A percentile compares a stretch with the other conserved stretches of the same genome.
phyloP scores from a whole-genome alignment of 2,113 vertebrate species.

The Poeciliopsis turrubarensis region DNA sequence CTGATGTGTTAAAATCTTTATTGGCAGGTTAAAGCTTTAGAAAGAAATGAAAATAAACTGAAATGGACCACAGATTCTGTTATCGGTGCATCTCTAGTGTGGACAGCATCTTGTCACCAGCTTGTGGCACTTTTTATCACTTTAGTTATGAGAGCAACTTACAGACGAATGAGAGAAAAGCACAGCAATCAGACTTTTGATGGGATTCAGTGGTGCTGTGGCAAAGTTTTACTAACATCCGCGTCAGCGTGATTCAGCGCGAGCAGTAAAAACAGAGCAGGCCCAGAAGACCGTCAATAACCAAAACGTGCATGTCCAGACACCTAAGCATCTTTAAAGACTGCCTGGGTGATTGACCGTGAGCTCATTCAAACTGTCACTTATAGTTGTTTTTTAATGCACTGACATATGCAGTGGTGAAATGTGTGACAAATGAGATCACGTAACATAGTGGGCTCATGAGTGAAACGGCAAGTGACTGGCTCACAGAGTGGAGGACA shows the following conservation, averaged over 20 bases:
- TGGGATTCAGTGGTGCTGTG: too few species aligned
- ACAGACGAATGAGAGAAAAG: background rate
- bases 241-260: background rate
- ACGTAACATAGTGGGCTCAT: too few species aligned
- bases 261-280: background rate
- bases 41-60: background rate
- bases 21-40: background rate
- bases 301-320: too few species aligned
- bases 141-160: conserved; percentile 21
- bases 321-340: too few species aligned
- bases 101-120: conserved; percentile 21
- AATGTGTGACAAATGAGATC: too few species aligned
- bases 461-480: too few species aligned
- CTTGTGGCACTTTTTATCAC: conserved; percentile 61
- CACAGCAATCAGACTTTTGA: background rate
- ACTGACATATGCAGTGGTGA: background rate
- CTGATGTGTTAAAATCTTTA: too few species aligned
- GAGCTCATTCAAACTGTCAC: background rate
- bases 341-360: too few species aligned
- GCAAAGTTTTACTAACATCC: too few species aligned
- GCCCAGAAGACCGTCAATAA: too few species aligned
- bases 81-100: conserved; percentile 13
- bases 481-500: too few species aligned
- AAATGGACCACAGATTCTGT: too few species aligned
- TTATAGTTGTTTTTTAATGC: background rate